A percentile compares a stretch with the other conserved stretches of the same genome.
These are phyloP conservation scores for Artemia franciscana DNA, from an alignment of 1,140 invertebrate genomes.

Conservation along the genomic window DNA sequence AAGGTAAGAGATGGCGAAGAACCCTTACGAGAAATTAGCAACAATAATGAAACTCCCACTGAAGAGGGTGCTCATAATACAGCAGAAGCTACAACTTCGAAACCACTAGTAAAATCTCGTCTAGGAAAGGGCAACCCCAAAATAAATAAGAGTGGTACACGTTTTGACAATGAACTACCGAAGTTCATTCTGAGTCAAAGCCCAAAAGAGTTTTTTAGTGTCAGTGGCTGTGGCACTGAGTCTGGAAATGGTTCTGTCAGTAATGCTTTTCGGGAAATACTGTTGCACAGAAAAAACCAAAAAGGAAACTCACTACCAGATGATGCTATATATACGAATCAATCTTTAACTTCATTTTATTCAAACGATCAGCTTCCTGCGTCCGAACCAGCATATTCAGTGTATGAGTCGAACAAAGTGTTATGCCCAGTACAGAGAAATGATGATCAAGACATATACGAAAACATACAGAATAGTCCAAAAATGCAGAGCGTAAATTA, in stretches of 20 bases:
- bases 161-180: no score
- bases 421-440: not conserved
- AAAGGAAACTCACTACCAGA: not conserved
- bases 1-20: no score
- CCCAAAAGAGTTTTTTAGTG: not conserved
- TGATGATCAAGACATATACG: no score
- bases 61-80: no score
- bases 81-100: no score
- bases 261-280: not conserved
- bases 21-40: no score
- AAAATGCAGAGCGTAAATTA: no score
- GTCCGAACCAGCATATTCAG: not conserved
- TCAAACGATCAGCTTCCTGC: not conserved
- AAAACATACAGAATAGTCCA: no score
- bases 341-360: not conserved
- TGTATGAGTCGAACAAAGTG: not conserved
- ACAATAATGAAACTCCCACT: no score
- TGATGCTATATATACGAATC: not conserved
- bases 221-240: not conserved
- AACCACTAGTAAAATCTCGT: no score
- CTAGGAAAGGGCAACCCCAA: no score
- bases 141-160: no score
- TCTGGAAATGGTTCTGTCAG: not conserved
- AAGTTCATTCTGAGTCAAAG: not conserved
- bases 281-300: not conserved